phyloP scores from a whole-genome alignment of 2,888 invertebrate genomes.

The Amorpha juglandis region DNA sequence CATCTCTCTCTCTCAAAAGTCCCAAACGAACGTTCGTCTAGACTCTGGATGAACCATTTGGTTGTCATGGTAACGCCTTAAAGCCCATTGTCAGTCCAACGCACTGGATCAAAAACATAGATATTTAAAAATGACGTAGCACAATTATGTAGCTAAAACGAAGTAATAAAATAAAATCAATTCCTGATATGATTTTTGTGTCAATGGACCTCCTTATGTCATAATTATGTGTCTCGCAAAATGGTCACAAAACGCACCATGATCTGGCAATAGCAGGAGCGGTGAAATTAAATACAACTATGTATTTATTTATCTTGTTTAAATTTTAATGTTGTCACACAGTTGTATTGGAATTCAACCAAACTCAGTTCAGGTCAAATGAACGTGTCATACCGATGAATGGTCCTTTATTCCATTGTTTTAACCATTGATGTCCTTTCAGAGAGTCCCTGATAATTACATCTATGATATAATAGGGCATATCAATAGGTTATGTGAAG shows the following conservation, averaged over 20 bases:
- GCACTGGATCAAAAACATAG: too few species aligned
- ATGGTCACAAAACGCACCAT: conserved; percentile 6
- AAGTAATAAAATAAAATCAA: too few species aligned
- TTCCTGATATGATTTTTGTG: too few species aligned
- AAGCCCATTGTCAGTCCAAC: too few species aligned
- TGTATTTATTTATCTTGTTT: not conserved
- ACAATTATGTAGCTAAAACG: too few species aligned
- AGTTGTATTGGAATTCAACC: conserved; percentile 5
- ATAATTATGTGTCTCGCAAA: conserved; percentile 16
- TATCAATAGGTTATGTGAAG: conserved; percentile 25
- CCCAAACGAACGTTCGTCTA: too few species aligned
- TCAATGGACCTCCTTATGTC: not conserved
- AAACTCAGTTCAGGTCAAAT: not conserved
- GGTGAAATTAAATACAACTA: conserved; percentile 8
- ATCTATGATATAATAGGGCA: conserved; percentile 24
- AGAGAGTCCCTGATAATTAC: conserved; percentile 25
- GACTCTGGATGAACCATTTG: too few species aligned
- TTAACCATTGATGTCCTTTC: conserved; percentile 30
- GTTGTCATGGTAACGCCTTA: too few species aligned
- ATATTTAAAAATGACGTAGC: too few species aligned
- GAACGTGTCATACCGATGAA: conserved; percentile 15
- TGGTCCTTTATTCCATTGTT: conserved; percentile 27
- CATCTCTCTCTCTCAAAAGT: too few species aligned
- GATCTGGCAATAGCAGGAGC: not conserved
- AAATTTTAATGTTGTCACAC: not conserved